phyloP scores from a whole-genome alignment of 2,888 invertebrate genomes.

The Exephanes ischioxanthus region DNA sequence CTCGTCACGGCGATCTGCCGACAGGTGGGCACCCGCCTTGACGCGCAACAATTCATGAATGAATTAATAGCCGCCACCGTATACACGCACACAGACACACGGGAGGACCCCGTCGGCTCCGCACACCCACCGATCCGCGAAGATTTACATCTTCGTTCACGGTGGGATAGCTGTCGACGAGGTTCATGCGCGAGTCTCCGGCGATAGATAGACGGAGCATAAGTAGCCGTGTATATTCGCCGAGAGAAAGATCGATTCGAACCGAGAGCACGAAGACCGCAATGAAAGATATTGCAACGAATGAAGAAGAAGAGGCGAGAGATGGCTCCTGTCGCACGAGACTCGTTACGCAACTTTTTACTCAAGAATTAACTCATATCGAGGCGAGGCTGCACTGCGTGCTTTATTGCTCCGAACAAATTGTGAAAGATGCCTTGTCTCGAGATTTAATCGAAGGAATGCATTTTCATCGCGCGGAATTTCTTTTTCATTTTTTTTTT shows the following conservation, averaged over 20 bases:
- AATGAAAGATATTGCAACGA: slow-evolving; percentile 10
- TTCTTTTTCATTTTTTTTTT: too few relatives aligned
- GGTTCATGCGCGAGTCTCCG: slow-evolving; percentile 57
- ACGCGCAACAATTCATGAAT: slow-evolving; percentile 83
- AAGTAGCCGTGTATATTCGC: slow-evolving; percentile 37
- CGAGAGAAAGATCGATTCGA: slow-evolving; percentile 18
- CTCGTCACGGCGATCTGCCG: slow-evolving; percentile 83
- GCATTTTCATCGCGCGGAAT: not conserved
- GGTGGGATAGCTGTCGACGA: slow-evolving; percentile 74
- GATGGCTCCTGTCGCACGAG: not conserved
- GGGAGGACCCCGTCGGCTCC: slow-evolving; percentile 18
- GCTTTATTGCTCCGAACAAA: slow-evolving; percentile 4
- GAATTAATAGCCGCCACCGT: slow-evolving; percentile 82
- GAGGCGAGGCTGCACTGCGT: not conserved
- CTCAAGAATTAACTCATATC: slow-evolving; percentile 14
- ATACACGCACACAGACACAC: slow-evolving; percentile 45
- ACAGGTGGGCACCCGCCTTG: slow-evolving; percentile 81
- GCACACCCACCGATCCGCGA: slow-evolving; percentile 60
- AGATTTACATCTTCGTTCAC: slow-evolving; percentile 82
- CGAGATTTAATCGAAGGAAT: not conserved
- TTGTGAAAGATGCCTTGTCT: slow-evolving; percentile 8
- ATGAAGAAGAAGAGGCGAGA: not conserved
- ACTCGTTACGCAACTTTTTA: slow-evolving; percentile 7
- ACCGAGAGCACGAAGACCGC: not conserved
- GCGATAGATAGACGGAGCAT: slow-evolving; percentile 54